Evolutionary conservation across 2,888 invertebrate species (phyloP), one percentile per base, ranked within the genome.

Genomic region (Myopa testacea): DNA sequence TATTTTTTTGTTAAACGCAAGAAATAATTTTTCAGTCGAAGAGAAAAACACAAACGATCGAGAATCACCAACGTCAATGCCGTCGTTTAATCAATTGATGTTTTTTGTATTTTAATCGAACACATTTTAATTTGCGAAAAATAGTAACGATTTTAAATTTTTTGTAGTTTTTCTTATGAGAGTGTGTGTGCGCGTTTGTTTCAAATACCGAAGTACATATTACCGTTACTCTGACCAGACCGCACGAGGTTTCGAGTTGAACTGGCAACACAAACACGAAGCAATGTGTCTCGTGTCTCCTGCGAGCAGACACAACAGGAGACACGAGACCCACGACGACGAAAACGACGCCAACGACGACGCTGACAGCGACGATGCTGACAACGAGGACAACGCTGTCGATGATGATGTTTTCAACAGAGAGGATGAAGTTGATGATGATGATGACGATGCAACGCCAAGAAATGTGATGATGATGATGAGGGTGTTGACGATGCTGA

Each of bases 231-330:
- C 67, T 69, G 73, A 77, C 77, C 67, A 67, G 26, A 68, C 68
- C 62, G 77, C 68, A 73, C 73, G 60, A 73, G 67, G 73, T 73
- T 69, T 77, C 77, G 45, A 73, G 65, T 58, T 77, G 60, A 77
- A 77, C 77, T 77, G 77, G 55, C 65, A 71, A 71, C 76, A 63
- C 58, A 26, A 75, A 75, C 68, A 60, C 75, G 60, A 75, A n/a
- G 14, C 65, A n/a, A 73, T 40, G 38, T 19, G 16, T 26, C 65
- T 14, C 19, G 5, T 6, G 8, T n/a, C 26, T n/a, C n/a, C n/a
- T n/a, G n/a, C n/a, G 50, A 69, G 75, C 75, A 58, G 74, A 71
- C 65, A 37, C 45, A 69, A 68, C 60, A 45, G 40, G 38, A 8
- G 65, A 78, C 65, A 58, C 74, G n/a, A n/a, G n/a, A n/a, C n/a